Percentiles rank a stretch among this genome's conserved stretches.
Evolutionary conservation across 2,797 vertebrate genomes (phyloP).

Genomic region (Ataeniobius toweri): DNA sequence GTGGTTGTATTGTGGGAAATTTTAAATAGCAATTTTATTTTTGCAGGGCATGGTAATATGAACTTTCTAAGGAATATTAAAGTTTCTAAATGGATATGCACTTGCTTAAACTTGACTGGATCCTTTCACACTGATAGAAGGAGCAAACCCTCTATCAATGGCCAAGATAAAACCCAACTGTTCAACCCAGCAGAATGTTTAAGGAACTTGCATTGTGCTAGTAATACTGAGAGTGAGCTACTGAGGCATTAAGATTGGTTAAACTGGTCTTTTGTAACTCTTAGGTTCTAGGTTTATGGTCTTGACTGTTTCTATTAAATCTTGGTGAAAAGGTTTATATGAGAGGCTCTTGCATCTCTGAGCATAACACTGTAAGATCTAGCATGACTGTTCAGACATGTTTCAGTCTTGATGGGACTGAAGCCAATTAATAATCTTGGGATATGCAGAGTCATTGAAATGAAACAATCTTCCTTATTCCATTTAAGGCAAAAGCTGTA

Average conservation of each 20-base stretch:
- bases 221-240: neutral
- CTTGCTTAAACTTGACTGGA: neutral
- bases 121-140: neutral
- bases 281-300: neutral
- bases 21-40: neutral
- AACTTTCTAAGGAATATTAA: neutral
- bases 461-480: neutral
- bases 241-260: neutral
- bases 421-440: neutral
- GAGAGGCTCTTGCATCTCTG: neutral
- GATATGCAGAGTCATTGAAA: neutral
- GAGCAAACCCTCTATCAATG: neutral
- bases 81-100: neutral
- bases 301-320: neutral
- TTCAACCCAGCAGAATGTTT: neutral
- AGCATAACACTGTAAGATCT: neutral
- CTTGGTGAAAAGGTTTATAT: neutral
- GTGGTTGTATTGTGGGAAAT: neutral
- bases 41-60: neutral
- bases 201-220: neutral
- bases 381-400: neutral
- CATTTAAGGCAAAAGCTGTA: neutral
- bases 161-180: neutral
- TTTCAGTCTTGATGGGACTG: neutral
- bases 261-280: neutral